A percentile compares a stretch with the other conserved stretches of the same genome.
Conservation (phyloP, 2,113 vertebrate species). For the Cyprinodon tularosa region DNA sequence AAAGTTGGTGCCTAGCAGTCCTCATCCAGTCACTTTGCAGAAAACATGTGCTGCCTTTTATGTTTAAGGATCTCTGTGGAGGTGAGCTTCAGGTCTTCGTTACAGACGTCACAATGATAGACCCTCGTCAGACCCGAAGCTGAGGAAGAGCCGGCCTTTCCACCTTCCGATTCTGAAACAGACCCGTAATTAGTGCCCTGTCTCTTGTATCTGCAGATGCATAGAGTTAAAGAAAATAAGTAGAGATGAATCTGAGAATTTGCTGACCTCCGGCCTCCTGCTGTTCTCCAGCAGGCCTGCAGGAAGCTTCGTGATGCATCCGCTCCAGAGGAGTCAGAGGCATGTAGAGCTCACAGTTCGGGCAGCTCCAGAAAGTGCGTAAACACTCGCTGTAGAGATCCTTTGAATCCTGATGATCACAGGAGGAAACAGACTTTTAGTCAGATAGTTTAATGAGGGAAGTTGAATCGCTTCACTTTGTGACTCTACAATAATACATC, state of each 20-base stretch:
- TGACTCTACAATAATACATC: not conserved
- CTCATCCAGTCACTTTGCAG: constrained; percentile 41
- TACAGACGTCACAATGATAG: constrained; percentile 86
- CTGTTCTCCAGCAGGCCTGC: constrained; percentile 72
- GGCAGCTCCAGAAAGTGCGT: constrained; percentile 91
- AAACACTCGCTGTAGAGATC: constrained; percentile 92
- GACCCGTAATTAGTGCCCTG: not conserved
- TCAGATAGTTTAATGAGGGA: too few relatives aligned
- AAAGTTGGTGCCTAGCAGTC: not conserved
- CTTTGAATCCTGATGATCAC: constrained; percentile 75
- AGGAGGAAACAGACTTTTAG: not conserved
- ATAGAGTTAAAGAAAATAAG: not conserved
- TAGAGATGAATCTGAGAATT: not conserved
- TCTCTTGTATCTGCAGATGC: not conserved
- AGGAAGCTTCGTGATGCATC: constrained; percentile 84
- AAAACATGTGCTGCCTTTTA: constrained; percentile 76
- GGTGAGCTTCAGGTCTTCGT: constrained; percentile 83
- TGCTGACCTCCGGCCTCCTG: constrained; percentile 56
- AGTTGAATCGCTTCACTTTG: not conserved
- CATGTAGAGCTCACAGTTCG: constrained; percentile 86
- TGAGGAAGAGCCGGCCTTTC: constrained; percentile 11
- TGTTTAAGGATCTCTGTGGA: constrained; percentile 90
- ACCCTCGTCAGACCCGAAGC: constrained; percentile 71
- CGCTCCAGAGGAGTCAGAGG: constrained; percentile 90
- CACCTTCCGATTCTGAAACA: constrained; percentile 51